A percentile compares a stretch with the other conserved stretches of the same genome.
phyloP scores from a whole-genome alignment of 2,888 invertebrate species.

The Oxytorus armatus region DNA sequence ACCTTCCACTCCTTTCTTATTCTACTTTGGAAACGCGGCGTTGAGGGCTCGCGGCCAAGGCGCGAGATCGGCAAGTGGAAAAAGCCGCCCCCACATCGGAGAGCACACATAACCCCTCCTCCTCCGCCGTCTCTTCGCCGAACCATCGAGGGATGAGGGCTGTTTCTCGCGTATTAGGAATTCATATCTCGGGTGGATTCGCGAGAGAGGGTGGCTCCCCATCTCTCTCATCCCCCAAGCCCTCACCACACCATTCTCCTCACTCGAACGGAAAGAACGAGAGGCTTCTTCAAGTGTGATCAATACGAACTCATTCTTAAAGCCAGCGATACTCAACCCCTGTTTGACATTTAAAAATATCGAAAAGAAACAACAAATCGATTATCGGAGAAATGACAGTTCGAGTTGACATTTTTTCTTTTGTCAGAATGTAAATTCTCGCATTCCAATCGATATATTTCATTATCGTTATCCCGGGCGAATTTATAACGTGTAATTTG shows the following conservation, averaged over 20 bases:
- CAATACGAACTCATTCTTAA: slow-evolving; percentile 80
- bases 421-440: neutral
- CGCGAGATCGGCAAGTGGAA: slow-evolving; percentile 51
- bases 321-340: slow-evolving; percentile 80
- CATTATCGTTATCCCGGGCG: too few relatives aligned
- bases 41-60: slow-evolving; percentile 58
- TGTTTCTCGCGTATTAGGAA: slow-evolving; percentile 78
- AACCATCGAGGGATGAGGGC: slow-evolving; percentile 62
- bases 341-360: slow-evolving; percentile 22
- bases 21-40: slow-evolving; percentile 66
- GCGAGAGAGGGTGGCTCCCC: slow-evolving; percentile 58
- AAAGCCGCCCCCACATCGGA: slow-evolving; percentile 55
- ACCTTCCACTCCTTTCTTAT: slow-evolving; percentile 34
- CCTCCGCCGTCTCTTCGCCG: neutral
- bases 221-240: neutral
- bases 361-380: neutral
- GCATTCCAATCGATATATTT: too few relatives aligned
- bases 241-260: neutral
- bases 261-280: slow-evolving; percentile 37
- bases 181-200: slow-evolving; percentile 79
- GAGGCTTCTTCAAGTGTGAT: slow-evolving; percentile 79
- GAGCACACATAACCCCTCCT: slow-evolving; percentile 41
- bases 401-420: neutral
- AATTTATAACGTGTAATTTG: too few relatives aligned
- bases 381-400: neutral